phyloP scores from a whole-genome alignment of 2,888 invertebrate species.

The Campoplex nolae region DNA sequence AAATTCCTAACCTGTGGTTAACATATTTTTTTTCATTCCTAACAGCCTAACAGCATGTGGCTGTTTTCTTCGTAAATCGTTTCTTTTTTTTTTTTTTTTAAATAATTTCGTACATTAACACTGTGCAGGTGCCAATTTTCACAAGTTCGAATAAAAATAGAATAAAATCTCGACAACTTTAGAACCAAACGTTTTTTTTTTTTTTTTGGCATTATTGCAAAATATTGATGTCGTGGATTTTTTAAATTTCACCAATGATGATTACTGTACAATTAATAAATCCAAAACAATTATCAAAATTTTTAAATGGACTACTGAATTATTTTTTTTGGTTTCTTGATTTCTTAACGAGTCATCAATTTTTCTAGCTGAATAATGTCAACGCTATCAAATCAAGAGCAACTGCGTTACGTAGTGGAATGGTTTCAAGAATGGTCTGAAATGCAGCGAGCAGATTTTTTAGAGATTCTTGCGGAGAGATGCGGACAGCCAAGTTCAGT shows the following conservation, averaged over 20 bases:
- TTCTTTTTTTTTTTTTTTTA: background rate
- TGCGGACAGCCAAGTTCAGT: conserved; percentile 88
- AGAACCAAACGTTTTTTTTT: background rate
- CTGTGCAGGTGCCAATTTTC: background rate
- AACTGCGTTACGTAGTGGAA: conserved; percentile 92
- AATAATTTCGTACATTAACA: background rate
- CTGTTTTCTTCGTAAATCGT: background rate
- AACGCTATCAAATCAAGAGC: conserved; percentile 88
- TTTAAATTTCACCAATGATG: background rate
- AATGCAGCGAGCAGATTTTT: conserved; percentile 93
- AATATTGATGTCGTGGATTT: background rate
- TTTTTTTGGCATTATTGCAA: background rate
- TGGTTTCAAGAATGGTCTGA: conserved; percentile 97
- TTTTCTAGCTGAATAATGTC: conserved; percentile 80
- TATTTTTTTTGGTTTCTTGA: background rate
- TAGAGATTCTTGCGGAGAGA: conserved; percentile 90
- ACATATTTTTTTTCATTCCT: background rate
- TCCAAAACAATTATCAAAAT: no score
- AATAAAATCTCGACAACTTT: background rate
- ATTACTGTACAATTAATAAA: no score
- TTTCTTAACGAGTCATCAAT: background rate
- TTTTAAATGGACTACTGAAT: background rate
- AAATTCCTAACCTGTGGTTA: conserved; percentile 33
- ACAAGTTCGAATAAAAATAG: background rate
- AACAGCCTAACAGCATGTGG: background rate